Evolutionary conservation across 2,888 invertebrate species (phyloP), one percentile per base, ranked within the genome.

Genomic region (Isotomurus palustris): DNA sequence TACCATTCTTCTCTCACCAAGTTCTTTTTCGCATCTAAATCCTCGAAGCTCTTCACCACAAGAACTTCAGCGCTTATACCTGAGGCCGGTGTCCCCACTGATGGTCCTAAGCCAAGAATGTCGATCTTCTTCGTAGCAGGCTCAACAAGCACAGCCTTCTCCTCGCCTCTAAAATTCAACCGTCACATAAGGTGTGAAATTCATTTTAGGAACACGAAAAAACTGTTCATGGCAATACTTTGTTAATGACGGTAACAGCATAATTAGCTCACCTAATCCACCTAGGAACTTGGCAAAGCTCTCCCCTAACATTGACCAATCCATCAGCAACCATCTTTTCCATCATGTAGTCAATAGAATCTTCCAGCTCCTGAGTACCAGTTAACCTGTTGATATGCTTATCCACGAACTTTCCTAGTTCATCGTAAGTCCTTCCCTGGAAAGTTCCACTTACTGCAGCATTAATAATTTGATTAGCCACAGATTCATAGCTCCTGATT

Each of bases 401-500:
- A 53, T 73, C 73, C 3, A 72, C 71, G 53, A 73, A 72, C 27
- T 65, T 53, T 1, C 70, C 69, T 51, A 73, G 53, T 35, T 65
- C 55, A 8, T 67, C 40, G 45, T 67, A 72, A 5, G 71, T 66
- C 72, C 76, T 77, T 14, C 80, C 78, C 72, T 80, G 79, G 66
- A 79, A 82, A 8, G 77, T 75, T 5, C 82, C 82, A 58, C 77
- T 73, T 8, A 76, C 67, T 24, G 81, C 78, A 61, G 78, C 78
- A 60, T 77, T 71, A 32, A 83, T 71, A 69, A 84, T 84, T 63
- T 73, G 71, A 53, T 80, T 73, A 24, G 78, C 80, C 12, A 78
- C 73, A 49, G 74, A 72, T 70, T 77, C 74, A 70, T 84, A 84
- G 25, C 79, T 76, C 28, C 77, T 75, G 66, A 86, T 85, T 75